phyloP scores from a whole-genome alignment of 2,797 vertebrate species.

The Moxostoma hubbsi region DNA sequence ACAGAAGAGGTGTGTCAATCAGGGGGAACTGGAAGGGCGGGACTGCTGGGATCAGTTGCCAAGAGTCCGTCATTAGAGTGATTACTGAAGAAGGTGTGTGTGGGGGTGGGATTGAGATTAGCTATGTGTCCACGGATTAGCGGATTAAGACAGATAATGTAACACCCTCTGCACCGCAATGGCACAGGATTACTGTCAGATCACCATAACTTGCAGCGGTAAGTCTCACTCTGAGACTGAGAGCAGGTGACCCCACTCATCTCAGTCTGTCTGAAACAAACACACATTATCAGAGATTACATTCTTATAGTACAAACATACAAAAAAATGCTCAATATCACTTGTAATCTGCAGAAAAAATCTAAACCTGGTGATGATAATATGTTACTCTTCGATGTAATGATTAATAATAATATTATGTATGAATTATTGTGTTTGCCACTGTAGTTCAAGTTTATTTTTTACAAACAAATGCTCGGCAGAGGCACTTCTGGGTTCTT shows the following conservation, averaged over 20 bases:
- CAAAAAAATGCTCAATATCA: no score
- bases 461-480: no score
- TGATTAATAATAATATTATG: no score
- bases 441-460: no score
- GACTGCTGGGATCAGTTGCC: slow-evolving; percentile 69
- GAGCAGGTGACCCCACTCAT: slow-evolving; percentile 76
- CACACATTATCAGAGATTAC: not conserved
- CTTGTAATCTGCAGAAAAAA: no score
- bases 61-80: slow-evolving; percentile 78
- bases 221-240: slow-evolving; percentile 82
- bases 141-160: slow-evolving; percentile 79
- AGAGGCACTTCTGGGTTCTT: no score
- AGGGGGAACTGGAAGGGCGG: slow-evolving; percentile 44
- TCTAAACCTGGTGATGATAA: no score
- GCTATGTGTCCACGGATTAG: slow-evolving; percentile 72
- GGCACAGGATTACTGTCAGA: slow-evolving; percentile 76
- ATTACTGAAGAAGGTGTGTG: slow-evolving; percentile 80
- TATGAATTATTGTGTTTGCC: no score
- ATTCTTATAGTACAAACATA: no score
- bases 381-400: no score
- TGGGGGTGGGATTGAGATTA: slow-evolving; percentile 82
- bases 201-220: slow-evolving; percentile 79
- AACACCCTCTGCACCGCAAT: slow-evolving; percentile 77
- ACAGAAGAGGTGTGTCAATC: slow-evolving; percentile 35
- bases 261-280: slow-evolving; percentile 20